A percentile compares a stretch with the other conserved stretches of the same genome.
phyloP scores from a whole-genome alignment of 1,140 invertebrate genomes.

The Cecropterus lyciades region DNA sequence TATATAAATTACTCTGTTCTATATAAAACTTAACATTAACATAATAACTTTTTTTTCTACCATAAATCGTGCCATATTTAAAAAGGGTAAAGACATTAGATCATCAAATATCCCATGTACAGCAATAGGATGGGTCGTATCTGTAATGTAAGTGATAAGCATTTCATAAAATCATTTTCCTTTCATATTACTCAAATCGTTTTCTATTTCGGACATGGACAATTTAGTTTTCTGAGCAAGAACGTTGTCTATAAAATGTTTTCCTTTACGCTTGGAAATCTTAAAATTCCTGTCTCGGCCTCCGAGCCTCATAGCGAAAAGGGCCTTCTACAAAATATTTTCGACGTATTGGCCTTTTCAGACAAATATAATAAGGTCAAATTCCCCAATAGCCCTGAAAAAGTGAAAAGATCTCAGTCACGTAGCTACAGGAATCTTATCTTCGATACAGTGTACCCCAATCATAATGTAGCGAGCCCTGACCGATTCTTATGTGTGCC shows the following conservation, averaged over 20 bases:
- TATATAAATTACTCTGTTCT: too few species aligned
- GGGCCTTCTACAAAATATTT: slow-evolving; percentile 33
- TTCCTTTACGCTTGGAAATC: slow-evolving; percentile 16
- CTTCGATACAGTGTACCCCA: slow-evolving; percentile 22
- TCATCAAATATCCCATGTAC: too few species aligned
- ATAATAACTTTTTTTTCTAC: too few species aligned
- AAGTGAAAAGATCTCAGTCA: slow-evolving; percentile 31
- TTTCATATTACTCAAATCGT: too few species aligned
- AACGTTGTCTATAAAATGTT: slow-evolving; percentile 16
- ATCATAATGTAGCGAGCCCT: slow-evolving; percentile 4
- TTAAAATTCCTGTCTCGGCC: slow-evolving; percentile 28
- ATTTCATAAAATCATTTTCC: too few species aligned
- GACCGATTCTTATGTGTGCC: neutral
- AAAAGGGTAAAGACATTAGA: too few species aligned
- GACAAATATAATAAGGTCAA: slow-evolving; percentile 37
- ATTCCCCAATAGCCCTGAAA: slow-evolving; percentile 38
- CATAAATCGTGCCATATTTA: too few species aligned
- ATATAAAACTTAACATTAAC: too few species aligned
- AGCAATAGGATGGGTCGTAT: too few species aligned
- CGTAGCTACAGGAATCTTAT: slow-evolving; percentile 30
- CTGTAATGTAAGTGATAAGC: too few species aligned
- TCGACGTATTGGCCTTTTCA: slow-evolving; percentile 34
- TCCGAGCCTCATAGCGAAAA: slow-evolving; percentile 15
- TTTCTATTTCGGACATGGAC: too few species aligned
- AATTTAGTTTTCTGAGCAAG: neutral